A percentile compares a stretch with the other conserved stretches of the same genome.
Conservation (phyloP, 2,888 invertebrate species). For the Hemithea aestivaria region DNA sequence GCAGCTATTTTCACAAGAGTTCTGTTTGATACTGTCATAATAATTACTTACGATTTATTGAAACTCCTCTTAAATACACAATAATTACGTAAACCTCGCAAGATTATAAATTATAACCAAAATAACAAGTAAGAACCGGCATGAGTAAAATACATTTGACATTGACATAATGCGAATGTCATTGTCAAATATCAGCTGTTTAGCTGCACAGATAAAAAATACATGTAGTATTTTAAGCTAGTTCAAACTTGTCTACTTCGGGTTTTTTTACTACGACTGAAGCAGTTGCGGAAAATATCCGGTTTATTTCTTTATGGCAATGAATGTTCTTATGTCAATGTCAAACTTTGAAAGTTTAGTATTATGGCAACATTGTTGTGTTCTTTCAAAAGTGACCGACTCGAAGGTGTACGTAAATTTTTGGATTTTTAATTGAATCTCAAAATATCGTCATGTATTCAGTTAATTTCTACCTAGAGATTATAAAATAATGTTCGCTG, state of each 20-base stretch:
- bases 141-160: too few relatives aligned
- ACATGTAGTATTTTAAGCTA: not conserved
- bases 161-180: not conserved
- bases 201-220: not conserved
- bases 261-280: too few relatives aligned
- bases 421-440: constrained; percentile 34
- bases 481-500: constrained; percentile 24
- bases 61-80: too few relatives aligned
- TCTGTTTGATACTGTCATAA: constrained; percentile 66
- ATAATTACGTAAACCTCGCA: too few relatives aligned
- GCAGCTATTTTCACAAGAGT: constrained; percentile 82
- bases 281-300: not conserved
- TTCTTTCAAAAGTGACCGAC: constrained; percentile 64
- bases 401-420: constrained; percentile 52
- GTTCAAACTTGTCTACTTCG: not conserved
- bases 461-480: constrained; percentile 26
- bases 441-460: constrained; percentile 31
- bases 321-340: not conserved
- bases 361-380: constrained; percentile 29
- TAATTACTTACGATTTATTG: too few relatives aligned
- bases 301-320: not conserved
- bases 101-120: too few relatives aligned
- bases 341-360: not conserved
- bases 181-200: not conserved
- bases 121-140: too few relatives aligned